These are phyloP conservation scores for Aelia acuminata DNA, from an alignment of 2,888 invertebrate species.

Conservation along the genomic window DNA sequence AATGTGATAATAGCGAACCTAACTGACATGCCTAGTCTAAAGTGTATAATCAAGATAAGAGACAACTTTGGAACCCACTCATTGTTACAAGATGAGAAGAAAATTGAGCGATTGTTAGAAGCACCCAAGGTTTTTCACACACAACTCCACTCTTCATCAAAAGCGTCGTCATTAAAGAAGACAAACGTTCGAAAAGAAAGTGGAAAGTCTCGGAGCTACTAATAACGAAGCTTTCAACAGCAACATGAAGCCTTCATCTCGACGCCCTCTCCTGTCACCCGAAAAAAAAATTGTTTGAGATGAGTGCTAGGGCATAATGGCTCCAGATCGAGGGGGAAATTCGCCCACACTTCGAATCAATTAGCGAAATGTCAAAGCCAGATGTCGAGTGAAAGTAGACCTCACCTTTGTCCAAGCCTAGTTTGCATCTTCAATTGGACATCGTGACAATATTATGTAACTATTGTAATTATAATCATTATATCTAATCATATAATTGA, in stretches of 20 bases:
- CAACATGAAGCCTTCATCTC: not conserved
- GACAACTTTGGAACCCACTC: not conserved
- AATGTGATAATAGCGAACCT: not conserved
- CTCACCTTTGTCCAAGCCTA: not conserved
- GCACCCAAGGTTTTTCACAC: not conserved
- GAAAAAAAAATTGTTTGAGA: not conserved
- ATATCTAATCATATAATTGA: not conserved
- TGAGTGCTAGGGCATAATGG: not conserved
- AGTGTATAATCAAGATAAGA: not conserved
- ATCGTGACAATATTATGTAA: not conserved
- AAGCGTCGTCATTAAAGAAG: not conserved
- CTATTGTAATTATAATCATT: not conserved
- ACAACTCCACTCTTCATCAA: not conserved
- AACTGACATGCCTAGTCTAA: not conserved
- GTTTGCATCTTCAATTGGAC: not conserved
- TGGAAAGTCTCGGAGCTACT: not conserved
- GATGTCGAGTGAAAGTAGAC: not conserved
- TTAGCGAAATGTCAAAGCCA: conserved; percentile 12
- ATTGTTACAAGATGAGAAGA: not conserved
- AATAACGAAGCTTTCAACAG: not conserved
- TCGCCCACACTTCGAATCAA: not conserved
- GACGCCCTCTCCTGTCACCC: not conserved
- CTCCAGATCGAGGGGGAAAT: not conserved
- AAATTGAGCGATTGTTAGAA: not conserved
- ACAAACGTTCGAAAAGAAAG: conserved; percentile 18